Evolutionary conservation across 2,888 invertebrate species (phyloP), one percentile per base, ranked within the genome.

Genomic region (Lysandra bellargus): DNA sequence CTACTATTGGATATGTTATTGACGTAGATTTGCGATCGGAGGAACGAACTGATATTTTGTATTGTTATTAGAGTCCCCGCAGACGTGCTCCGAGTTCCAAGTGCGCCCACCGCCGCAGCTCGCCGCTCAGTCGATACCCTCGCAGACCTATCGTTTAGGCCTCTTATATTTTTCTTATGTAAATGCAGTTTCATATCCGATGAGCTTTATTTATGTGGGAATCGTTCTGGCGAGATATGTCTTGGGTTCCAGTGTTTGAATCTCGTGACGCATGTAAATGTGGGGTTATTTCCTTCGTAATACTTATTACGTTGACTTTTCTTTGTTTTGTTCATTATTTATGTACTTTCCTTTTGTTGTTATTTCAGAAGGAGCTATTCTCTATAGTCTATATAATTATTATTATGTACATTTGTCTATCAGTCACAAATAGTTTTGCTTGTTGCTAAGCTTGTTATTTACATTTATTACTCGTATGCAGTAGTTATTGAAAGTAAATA

Each of bases 141-240:
- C 91, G 89, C 89, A 91, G 90, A 90, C 92, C 91, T 91, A 92
- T 92, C 93, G 92, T 92, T 94, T 93, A 92, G 94, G 93, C 94
- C 92, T 92, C 93, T 94, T 94, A 93, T 93, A 94, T 93, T 93
- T 93, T 94, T 93, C 94, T 93, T 94, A 94, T 94, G 94, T 93
- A 94, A 94, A 94, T 94, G 92, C 92, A 82, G 89, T 91, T 93
- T 94, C 92, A 94, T 94, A 94, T 94, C 93, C 93, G 92, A 94
- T 94, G 93, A 94, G 93, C 93, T 94, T 94, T 94, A 94, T 94
- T 94, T 94, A 94, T 94, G 94, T 94, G 94, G 94, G 93, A 94
- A 94, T 94, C 94, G 93, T 92, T 94, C 92, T 93, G 90, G 91
- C 92, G 89, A 94, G 92, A 93, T 94, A 94, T 91, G 92, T 92